phyloP scores from a whole-genome alignment of 2,113 vertebrate species.

The Sisor rabdophorus region DNA sequence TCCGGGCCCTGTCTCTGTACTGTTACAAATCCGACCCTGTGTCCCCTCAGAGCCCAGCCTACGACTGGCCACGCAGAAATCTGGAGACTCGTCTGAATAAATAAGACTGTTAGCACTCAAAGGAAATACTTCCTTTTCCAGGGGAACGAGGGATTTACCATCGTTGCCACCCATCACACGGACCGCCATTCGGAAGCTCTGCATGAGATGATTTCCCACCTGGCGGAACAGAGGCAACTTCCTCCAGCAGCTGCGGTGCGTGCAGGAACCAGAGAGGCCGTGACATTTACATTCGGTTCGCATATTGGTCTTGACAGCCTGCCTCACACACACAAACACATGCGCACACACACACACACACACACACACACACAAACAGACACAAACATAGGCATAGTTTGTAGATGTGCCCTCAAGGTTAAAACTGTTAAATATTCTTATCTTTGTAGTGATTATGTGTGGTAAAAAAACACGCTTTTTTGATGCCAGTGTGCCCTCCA shows the following conservation, averaged over 20 bases:
- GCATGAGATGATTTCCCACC: slow-evolving; percentile 78
- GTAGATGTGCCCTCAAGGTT: background rate
- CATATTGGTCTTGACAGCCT: slow-evolving; percentile 82
- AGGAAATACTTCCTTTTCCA: slow-evolving; percentile 64
- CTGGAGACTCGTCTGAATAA: slow-evolving; percentile 80
- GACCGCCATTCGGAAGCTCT: slow-evolving; percentile 79
- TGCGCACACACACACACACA: slow-evolving; percentile 16
- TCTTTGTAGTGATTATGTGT: background rate
- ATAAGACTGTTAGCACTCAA: slow-evolving; percentile 78
- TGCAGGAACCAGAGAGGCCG: slow-evolving; percentile 82
- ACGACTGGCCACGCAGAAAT: slow-evolving; percentile 80
- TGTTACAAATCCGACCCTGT: slow-evolving; percentile 77
- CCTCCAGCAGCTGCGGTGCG: slow-evolving; percentile 82
- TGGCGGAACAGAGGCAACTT: slow-evolving; percentile 84
- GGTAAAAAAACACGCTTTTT: background rate
- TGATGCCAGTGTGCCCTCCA: background rate
- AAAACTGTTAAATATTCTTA: background rate
- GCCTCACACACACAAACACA: slow-evolving; percentile 17
- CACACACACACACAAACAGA: slow-evolving; percentile 15
- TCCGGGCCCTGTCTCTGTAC: slow-evolving; percentile 76
- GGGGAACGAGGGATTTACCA: slow-evolving; percentile 77
- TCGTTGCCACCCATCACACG: slow-evolving; percentile 86
- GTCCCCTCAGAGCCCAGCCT: slow-evolving; percentile 80
- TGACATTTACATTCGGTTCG: slow-evolving; percentile 86
- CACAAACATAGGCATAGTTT: background rate